Percentiles rank a stretch among this genome's conserved stretches.
These are phyloP conservation scores for Hesperia comma DNA, from an alignment of 2,888 invertebrate genomes.

Conservation along the genomic window DNA sequence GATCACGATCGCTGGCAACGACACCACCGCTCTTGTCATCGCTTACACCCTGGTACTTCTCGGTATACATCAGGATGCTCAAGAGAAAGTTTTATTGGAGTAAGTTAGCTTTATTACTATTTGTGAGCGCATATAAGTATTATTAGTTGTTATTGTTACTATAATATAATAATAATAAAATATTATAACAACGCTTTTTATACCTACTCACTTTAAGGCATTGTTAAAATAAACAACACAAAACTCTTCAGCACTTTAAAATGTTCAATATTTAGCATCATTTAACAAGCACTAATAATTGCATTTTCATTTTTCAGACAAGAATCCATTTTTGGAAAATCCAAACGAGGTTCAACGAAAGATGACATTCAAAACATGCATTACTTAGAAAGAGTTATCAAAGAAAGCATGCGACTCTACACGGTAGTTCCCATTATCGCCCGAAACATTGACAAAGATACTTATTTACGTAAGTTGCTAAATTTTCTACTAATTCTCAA, in stretches of 20 bases:
- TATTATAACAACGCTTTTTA: too few species aligned
- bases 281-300: too few species aligned
- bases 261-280: too few species aligned
- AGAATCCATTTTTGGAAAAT: slow-evolving; percentile 72
- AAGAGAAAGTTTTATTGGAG: slow-evolving; percentile 63
- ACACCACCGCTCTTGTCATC: slow-evolving; percentile 78
- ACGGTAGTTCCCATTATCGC: slow-evolving; percentile 82
- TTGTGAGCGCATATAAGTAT: too few species aligned
- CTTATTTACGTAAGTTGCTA: slow-evolving; percentile 73
- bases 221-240: too few species aligned
- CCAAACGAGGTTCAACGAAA: slow-evolving; percentile 66
- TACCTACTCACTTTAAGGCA: too few species aligned
- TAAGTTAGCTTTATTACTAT: slow-evolving; percentile 53
- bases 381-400: slow-evolving; percentile 83
- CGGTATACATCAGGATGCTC: slow-evolving; percentile 68
- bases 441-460: slow-evolving; percentile 74
- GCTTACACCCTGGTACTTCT: slow-evolving; percentile 75
- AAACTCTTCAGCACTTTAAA: too few species aligned
- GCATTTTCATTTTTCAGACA: slow-evolving; percentile 62
- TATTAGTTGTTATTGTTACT: too few species aligned
- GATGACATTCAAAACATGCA: slow-evolving; percentile 80
- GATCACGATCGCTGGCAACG: slow-evolving; percentile 84
- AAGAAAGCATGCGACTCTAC: slow-evolving; percentile 84
- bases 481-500: not conserved
- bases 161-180: too few species aligned